Evolutionary conservation across 2,797 vertebrate species (phyloP).

Genomic region (Rhabdophis nuchalis): DNA sequence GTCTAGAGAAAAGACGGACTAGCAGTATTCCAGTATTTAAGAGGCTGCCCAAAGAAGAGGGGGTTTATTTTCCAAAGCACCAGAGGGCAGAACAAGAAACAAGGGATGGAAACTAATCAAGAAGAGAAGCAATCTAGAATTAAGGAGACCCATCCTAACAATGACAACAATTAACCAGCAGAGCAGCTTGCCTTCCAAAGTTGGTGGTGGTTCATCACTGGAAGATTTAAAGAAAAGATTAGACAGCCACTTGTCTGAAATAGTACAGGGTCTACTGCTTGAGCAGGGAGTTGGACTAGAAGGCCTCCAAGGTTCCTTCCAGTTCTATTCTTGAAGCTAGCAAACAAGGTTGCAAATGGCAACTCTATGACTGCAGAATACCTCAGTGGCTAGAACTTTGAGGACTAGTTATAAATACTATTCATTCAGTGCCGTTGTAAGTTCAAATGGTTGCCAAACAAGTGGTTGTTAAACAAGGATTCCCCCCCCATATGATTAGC

Average conservation of each 20-base stretch:
- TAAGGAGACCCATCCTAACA: not conserved
- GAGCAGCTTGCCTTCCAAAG: too few relatives aligned
- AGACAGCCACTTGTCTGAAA: too few relatives aligned
- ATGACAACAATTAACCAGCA: too few relatives aligned
- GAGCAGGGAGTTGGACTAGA: too few relatives aligned
- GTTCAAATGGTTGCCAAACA: not conserved
- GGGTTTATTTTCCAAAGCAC: not conserved
- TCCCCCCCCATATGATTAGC: not conserved
- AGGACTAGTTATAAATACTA: not conserved
- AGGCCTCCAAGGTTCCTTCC: too few relatives aligned
- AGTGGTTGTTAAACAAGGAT: not conserved
- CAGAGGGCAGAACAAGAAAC: not conserved
- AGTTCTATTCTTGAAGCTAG: not conserved
- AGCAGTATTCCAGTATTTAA: not conserved
- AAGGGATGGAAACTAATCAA: not conserved
- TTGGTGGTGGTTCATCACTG: too few relatives aligned
- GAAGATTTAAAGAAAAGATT: too few relatives aligned
- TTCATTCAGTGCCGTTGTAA: not conserved
- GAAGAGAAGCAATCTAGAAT: not conserved
- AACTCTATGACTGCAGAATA: not conserved
- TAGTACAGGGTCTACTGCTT: too few relatives aligned
- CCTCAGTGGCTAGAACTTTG: not conserved
- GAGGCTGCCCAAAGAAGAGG: not conserved
- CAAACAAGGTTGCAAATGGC: not conserved
- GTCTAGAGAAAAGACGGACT: not conserved